Percentiles rank a stretch among this genome's conserved stretches.
phyloP scores from a whole-genome alignment of 2,113 vertebrate genomes.

The Chaetura pelagica region DNA sequence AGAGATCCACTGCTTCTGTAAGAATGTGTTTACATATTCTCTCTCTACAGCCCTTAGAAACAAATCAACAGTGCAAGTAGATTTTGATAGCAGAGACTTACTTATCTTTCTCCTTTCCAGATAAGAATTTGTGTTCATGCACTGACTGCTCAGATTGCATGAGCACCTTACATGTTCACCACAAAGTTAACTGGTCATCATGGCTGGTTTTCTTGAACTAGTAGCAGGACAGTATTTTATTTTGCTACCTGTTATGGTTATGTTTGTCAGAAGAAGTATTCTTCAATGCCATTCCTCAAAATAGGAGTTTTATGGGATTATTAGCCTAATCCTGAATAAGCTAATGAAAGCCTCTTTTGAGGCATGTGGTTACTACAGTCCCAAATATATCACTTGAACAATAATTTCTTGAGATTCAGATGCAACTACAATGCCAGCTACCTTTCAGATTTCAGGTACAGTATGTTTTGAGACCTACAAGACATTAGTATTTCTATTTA shows the following conservation, averaged over 20 bases:
- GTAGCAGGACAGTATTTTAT: not conserved
- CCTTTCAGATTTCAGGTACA: not conserved
- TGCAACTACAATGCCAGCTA: not conserved
- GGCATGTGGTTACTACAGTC: not conserved
- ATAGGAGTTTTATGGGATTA: conserved; percentile 41
- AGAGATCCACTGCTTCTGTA: not conserved
- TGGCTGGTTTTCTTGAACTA: not conserved
- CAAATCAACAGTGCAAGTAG: not conserved
- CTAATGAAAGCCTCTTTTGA: conserved; percentile 60
- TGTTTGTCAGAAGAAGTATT: not conserved
- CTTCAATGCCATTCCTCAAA: not conserved
- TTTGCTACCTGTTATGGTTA: not conserved
- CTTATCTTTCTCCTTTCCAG: not conserved
- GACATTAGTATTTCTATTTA: not conserved
- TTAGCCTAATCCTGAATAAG: conserved; percentile 55
- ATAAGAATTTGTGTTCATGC: not conserved
- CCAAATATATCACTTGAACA: not conserved
- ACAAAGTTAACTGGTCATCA: not conserved
- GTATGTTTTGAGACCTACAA: not conserved
- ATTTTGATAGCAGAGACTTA: not conserved
- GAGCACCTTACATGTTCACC: not conserved
- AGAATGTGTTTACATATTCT: not conserved
- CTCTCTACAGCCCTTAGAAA: not conserved
- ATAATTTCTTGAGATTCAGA: not conserved
- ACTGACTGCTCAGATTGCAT: not conserved